Base-by-base conservation (phyloP, 2,113 vertebrate species). In the Trichechus manatus region DNA sequence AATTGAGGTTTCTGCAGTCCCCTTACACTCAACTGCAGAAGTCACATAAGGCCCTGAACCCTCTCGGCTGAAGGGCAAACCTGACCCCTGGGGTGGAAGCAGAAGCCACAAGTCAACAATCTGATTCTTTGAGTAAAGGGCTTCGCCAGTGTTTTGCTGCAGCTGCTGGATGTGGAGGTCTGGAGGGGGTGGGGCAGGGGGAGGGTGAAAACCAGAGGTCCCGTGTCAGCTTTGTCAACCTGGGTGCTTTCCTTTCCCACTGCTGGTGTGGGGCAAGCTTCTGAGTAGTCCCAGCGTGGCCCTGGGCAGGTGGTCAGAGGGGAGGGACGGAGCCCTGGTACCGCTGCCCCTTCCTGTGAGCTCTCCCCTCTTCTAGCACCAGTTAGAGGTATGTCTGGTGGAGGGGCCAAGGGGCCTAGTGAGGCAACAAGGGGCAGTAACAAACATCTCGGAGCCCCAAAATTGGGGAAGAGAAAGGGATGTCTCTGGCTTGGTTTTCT, bases 331-430 rank as follows among this genome's bases (percentile, higher is more conserved):
- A 1, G 66, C 20, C 19, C 3, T 3, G 20, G 70, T 2, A 27
- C 59, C 0, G 0, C 59, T 3, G 3, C 10, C 53, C 47, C 64
- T 9, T 29, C 36, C 3, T 4, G 44, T 63, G 31, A 23, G 61
- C 39, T 74, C 61, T 78, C 5, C 74, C 22, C 61, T 22, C 36
- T 13, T 89, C 63, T 79, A 9, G 33, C 5, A 7, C 20, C 29
- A 1, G 2, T 17, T 29, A 64, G 68, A 53, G 10, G 6, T 17
- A 33, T 50, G 56, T 39, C 59, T 17, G 33, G 42, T 31, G 56
- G 61, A 82, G 33, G 75, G 31, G 23, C 39, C 23, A 8, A 75
- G 29, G 15, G 0, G 0, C 20, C 39, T 53, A 9, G 33, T 23
- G 8, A 44, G 6, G 56, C 56, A 3, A 79, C 33, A 53, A 53